A percentile compares a stretch with the other conserved stretches of the same genome.
Conservation (phyloP, 2,888 invertebrate genomes). For the Strigamia transsilvanica region DNA sequence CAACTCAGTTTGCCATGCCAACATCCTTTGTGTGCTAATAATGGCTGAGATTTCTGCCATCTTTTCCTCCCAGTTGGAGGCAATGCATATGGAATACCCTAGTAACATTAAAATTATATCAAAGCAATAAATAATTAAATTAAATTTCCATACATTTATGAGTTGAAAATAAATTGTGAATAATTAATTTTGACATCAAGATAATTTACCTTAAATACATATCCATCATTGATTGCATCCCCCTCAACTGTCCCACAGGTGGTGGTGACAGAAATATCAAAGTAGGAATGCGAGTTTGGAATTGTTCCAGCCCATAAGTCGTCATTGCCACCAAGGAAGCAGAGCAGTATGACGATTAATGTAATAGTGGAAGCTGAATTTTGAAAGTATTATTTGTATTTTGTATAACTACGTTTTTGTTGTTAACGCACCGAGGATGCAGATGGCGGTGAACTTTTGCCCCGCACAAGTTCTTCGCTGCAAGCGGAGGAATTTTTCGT, state of each 20-base stretch:
- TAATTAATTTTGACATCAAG: too few species aligned
- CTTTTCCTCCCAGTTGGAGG: background rate
- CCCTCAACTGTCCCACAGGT: background rate
- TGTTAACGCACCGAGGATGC: background rate
- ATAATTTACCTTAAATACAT: background rate
- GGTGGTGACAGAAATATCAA: background rate
- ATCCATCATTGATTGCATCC: background rate
- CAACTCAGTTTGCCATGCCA: background rate
- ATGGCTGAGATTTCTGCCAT: background rate
- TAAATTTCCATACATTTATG: too few species aligned
- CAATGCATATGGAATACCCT: background rate
- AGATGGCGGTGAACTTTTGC: background rate
- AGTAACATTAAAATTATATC: background rate
- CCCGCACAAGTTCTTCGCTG: background rate
- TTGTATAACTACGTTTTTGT: too few species aligned
- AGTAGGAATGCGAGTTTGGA: background rate
- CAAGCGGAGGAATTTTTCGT: background rate
- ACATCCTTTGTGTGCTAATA: background rate
- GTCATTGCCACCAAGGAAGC: background rate
- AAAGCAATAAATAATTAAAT: too few species aligned
- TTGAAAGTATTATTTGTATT: background rate
- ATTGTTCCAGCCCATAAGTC: background rate
- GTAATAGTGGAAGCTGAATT: background rate
- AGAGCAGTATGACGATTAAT: slow-evolving; percentile 1
- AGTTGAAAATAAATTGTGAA: too few species aligned